Evolutionary conservation across 1,140 invertebrate species (phyloP).

Genomic region (Pygmarrhopalites habei): DNA sequence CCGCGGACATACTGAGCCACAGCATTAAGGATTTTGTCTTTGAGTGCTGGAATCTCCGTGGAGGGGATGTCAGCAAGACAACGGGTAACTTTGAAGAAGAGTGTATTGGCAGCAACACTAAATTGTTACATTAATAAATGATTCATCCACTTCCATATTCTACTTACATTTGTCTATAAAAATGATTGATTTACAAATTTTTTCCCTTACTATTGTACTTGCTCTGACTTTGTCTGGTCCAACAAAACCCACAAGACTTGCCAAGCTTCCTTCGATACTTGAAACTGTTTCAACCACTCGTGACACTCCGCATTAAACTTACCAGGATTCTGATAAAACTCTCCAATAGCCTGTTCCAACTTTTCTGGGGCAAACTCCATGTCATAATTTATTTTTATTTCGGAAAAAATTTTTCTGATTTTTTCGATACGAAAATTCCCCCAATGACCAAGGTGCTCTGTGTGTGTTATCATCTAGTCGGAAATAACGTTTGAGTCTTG

Average conservation of each 20-base stretch:
- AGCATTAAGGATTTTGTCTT: constrained; percentile 29
- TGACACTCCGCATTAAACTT: constrained; percentile 35
- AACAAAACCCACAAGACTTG: constrained; percentile 35
- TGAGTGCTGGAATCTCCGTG: constrained; percentile 27
- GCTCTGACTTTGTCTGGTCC: constrained; percentile 21
- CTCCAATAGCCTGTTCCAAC: constrained; percentile 31
- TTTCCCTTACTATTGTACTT: constrained; percentile 39
- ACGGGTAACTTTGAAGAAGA: constrained; percentile 34
- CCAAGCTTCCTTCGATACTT: constrained; percentile 36
- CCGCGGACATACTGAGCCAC: constrained; percentile 34
- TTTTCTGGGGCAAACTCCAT: constrained; percentile 40
- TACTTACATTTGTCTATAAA: no score
- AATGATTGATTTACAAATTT: no score
- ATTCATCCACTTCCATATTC: no score
- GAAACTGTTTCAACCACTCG: constrained; percentile 36
- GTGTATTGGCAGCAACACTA: constrained; percentile 36
- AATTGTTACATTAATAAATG: no score
- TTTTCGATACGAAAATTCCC: no score
- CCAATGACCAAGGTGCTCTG: no score
- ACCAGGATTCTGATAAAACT: constrained; percentile 33
- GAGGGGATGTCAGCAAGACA: constrained; percentile 33
- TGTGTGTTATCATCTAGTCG: no score
- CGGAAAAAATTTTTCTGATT: no score
- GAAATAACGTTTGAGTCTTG: no score
- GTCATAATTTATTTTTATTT: neutral